A percentile compares a stretch with the other conserved stretches of the same genome.
These are phyloP conservation scores for Oncorhynchus tshawytscha DNA, from an alignment of 2,113 vertebrate species.

Conservation along the genomic window DNA sequence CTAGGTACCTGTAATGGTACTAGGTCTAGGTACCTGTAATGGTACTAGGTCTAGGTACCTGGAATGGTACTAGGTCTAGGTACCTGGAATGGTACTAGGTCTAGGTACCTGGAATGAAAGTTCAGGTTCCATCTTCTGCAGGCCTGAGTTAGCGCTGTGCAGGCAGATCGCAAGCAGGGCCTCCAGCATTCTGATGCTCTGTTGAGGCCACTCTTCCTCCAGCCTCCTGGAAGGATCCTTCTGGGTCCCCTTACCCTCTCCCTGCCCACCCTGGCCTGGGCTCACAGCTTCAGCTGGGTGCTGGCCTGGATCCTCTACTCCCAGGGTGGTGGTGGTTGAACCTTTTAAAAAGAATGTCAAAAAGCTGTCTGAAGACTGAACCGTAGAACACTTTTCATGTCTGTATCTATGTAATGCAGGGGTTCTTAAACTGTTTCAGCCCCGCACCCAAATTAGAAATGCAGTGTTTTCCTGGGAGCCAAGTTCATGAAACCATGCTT, in stretches of 20 bases:
- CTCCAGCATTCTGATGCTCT: slow-evolving; percentile 89
- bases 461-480: no score
- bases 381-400: no score
- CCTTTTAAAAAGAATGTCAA: background rate
- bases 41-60: slow-evolving; percentile 9
- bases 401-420: no score
- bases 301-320: slow-evolving; percentile 30
- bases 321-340: background rate
- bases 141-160: slow-evolving; percentile 77
- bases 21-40: slow-evolving; percentile 6
- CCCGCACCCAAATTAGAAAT: no score
- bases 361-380: no score
- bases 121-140: slow-evolving; percentile 82
- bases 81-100: slow-evolving; percentile 24
- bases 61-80: slow-evolving; percentile 26
- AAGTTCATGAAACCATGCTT: no score
- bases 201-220: slow-evolving; percentile 80
- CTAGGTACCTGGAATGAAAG: slow-evolving; percentile 41
- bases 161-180: slow-evolving; percentile 91
- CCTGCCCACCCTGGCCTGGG: background rate
- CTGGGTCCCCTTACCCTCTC: background rate
- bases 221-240: slow-evolving; percentile 14
- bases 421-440: no score
- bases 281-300: slow-evolving; percentile 15
- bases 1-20: slow-evolving; percentile 26